Conservation (phyloP, 2,888 invertebrate species). For the Cryptosula pallasiana region DNA sequence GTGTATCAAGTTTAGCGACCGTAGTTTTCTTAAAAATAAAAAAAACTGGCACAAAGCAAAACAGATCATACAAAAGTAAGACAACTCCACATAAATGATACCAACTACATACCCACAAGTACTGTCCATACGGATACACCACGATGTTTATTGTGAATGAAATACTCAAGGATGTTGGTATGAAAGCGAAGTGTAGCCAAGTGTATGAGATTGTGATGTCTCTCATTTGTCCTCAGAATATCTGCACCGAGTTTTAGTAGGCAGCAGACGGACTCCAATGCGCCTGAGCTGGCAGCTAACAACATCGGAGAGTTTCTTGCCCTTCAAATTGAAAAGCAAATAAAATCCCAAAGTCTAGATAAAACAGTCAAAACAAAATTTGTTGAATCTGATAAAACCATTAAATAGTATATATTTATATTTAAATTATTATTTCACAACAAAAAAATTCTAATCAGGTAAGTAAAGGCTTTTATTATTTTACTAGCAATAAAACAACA, state of each 20-base stretch:
- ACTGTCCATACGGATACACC: constrained; percentile 48
- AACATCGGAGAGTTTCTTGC: constrained; percentile 47
- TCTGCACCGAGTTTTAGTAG: constrained; percentile 45
- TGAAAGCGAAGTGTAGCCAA: constrained; percentile 49
- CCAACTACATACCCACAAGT: constrained; percentile 43
- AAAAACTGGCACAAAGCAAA: too few relatives aligned
- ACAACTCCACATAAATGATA: neutral
- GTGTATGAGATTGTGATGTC: constrained; percentile 46
- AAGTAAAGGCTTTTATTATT: too few relatives aligned
- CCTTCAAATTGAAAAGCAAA: constrained; percentile 34
- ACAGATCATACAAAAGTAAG: too few relatives aligned
- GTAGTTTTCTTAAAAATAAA: too few relatives aligned
- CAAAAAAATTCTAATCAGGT: too few relatives aligned
- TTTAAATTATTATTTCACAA: too few relatives aligned
- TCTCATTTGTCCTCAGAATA: constrained; percentile 37
- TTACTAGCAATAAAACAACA: too few relatives aligned
- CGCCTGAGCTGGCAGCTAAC: constrained; percentile 50
- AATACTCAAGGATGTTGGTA: constrained; percentile 50
- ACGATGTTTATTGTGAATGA: constrained; percentile 45
- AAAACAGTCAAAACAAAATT: too few relatives aligned
- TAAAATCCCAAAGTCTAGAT: too few relatives aligned
- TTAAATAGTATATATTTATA: too few relatives aligned
- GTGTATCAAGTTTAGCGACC: too few relatives aligned
- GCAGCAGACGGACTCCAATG: constrained; percentile 44
- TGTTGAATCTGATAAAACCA: too few relatives aligned